Conservation (phyloP, 2,797 vertebrate genomes). For the Chelidonichthys spinosus region DNA sequence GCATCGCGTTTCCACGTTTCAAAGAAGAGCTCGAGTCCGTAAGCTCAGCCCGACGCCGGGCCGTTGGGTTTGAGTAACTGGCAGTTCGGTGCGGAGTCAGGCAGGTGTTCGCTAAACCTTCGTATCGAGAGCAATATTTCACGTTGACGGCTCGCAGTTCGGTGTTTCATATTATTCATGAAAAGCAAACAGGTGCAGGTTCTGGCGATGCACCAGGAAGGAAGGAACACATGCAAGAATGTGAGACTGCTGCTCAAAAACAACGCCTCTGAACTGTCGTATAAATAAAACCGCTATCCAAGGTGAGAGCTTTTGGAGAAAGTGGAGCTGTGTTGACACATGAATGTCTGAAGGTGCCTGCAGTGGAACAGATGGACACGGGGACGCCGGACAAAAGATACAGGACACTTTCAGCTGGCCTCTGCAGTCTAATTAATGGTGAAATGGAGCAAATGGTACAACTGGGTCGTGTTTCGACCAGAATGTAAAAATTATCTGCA, state of each 20-base stretch:
- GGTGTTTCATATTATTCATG: conserved; percentile 42
- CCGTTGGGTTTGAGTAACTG: conserved; percentile 32
- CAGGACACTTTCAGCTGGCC: not conserved
- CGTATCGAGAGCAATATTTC: conserved; percentile 49
- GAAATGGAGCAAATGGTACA: not conserved
- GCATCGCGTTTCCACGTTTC: conserved; percentile 41
- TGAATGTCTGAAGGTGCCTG: conserved; percentile 13
- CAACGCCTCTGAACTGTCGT: conserved; percentile 36
- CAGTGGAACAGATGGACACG: conserved; percentile 19
- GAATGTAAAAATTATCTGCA: not conserved
- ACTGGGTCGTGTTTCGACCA: not conserved
- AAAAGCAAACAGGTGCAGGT: conserved; percentile 63
- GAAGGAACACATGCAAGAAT: conserved; percentile 26
- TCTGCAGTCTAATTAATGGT: not conserved
- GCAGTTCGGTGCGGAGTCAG: conserved; percentile 26
- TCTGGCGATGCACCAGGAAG: conserved; percentile 37
- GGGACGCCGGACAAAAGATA: conserved; percentile 24
- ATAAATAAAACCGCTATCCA: conserved; percentile 51
- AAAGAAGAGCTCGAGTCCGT: conserved; percentile 19
- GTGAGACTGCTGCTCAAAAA: conserved; percentile 24
- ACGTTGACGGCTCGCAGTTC: conserved; percentile 40
- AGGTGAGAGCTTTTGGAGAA: conserved; percentile 18
- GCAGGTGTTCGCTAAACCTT: conserved; percentile 39
- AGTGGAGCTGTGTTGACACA: conserved; percentile 34
- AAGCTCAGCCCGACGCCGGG: conserved; percentile 4